Conservation (phyloP, 1,140 invertebrate species). For the Brachionus asplanchnoidis region DNA sequence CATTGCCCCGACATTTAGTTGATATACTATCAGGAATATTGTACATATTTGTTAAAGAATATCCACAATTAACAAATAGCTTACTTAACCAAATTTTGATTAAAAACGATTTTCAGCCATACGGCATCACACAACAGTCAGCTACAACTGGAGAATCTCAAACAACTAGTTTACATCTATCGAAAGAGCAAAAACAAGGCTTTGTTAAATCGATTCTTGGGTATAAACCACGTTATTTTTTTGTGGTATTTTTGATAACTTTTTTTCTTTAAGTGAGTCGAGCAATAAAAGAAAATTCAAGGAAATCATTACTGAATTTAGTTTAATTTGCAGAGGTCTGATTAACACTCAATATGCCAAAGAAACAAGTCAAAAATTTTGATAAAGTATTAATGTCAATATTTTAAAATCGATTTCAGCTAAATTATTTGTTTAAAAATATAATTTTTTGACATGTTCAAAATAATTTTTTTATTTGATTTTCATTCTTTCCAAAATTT, state of each 20-base stretch:
- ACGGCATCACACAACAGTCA: neutral
- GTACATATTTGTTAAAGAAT: slow-evolving; percentile 33
- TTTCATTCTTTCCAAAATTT: neutral
- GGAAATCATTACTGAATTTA: slow-evolving; percentile 26
- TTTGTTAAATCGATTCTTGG: slow-evolving; percentile 14
- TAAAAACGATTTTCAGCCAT: slow-evolving; percentile 39
- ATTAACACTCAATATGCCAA: slow-evolving; percentile 28
- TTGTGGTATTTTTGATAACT: neutral
- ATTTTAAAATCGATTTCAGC: neutral
- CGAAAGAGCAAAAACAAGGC: slow-evolving; percentile 25
- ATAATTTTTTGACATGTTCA: neutral
- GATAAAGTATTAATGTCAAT: neutral
- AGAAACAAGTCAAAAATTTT: slow-evolving; percentile 16
- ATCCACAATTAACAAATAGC: slow-evolving; percentile 36
- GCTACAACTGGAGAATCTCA: neutral
- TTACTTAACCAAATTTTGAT: slow-evolving; percentile 32
- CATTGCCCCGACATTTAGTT: slow-evolving; percentile 35
- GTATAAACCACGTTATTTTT: neutral
- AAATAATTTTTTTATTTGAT: neutral
- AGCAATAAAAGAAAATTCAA: slow-evolving; percentile 37
- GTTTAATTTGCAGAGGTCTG: slow-evolving; percentile 26
- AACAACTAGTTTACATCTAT: neutral
- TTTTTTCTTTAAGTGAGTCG: neutral
- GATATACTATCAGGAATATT: slow-evolving; percentile 33
- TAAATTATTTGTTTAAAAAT: neutral